Percentiles rank a stretch among this genome's conserved stretches.
Evolutionary conservation across 1,140 invertebrate species (phyloP).

Genomic region (Goniozus legneri): DNA sequence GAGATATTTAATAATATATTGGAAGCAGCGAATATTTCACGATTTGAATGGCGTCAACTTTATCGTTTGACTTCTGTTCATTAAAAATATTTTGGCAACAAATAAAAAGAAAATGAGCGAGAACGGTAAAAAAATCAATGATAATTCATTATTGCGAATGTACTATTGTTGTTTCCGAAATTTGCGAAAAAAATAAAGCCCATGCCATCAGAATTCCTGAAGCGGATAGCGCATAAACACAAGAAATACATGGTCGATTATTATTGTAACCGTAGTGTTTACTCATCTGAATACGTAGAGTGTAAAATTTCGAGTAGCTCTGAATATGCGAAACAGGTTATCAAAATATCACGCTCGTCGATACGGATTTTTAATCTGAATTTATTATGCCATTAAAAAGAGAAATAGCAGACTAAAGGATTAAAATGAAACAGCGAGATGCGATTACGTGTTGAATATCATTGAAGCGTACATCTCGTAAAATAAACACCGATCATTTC

Average conservation of each 20-base stretch:
- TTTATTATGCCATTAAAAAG: not conserved
- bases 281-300: no score
- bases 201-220: no score
- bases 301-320: not conserved
- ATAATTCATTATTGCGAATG: not conserved
- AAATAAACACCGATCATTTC: not conserved
- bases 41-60: no score
- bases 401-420: no score
- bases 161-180: not conserved
- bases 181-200: not conserved
- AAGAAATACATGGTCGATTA: not conserved
- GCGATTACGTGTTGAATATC: not conserved
- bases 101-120: no score
- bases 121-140: not conserved
- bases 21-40: no score
- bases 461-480: not conserved
- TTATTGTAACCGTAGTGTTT: not conserved
- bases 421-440: not conserved
- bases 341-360: not conserved
- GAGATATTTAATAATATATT: no score
- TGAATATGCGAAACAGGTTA: not conserved
- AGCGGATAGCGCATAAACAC: not conserved
- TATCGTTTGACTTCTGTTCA: no score
- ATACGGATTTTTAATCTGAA: not conserved
- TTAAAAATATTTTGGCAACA: no score